These are phyloP conservation scores for Dolichopus griseipennis DNA, from an alignment of 2,888 invertebrate genomes.

Conservation along the genomic window DNA sequence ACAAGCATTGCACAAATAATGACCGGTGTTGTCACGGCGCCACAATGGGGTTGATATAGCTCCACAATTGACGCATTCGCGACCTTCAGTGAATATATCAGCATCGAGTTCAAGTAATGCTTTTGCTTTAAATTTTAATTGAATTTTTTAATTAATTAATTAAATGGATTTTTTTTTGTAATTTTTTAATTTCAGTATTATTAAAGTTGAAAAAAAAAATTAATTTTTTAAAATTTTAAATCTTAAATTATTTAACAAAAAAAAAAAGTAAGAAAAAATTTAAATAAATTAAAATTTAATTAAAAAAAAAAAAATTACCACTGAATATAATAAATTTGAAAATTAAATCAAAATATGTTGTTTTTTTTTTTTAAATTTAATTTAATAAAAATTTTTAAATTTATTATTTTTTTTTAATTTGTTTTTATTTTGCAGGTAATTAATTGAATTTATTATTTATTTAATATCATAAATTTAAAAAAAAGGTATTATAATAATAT, in stretches of 20 bases:
- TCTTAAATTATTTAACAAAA: background rate
- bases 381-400: too few species aligned
- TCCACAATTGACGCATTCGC: slow-evolving; percentile 98
- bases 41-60: slow-evolving; percentile 95
- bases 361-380: too few species aligned
- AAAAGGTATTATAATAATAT: too few species aligned
- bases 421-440: slow-evolving; percentile 14
- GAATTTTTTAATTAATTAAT: background rate
- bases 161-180: background rate
- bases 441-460: slow-evolving; percentile 29
- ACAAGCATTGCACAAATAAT: slow-evolving; percentile 99
- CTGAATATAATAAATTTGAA: background rate
- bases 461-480: slow-evolving; percentile 9
- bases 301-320: too few species aligned
- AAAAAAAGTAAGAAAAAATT: background rate
- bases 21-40: slow-evolving; percentile 97
- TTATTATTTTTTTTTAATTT: background rate
- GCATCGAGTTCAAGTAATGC: slow-evolving; percentile 37
- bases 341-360: background rate
- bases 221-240: too few species aligned
- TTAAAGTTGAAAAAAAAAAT: background rate
- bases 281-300: background rate
- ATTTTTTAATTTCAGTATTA: background rate
- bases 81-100: slow-evolving; percentile 63
- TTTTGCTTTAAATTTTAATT: slow-evolving; percentile 35